phyloP scores from a whole-genome alignment of 2,113 vertebrate genomes.

The Astur gentilis region DNA sequence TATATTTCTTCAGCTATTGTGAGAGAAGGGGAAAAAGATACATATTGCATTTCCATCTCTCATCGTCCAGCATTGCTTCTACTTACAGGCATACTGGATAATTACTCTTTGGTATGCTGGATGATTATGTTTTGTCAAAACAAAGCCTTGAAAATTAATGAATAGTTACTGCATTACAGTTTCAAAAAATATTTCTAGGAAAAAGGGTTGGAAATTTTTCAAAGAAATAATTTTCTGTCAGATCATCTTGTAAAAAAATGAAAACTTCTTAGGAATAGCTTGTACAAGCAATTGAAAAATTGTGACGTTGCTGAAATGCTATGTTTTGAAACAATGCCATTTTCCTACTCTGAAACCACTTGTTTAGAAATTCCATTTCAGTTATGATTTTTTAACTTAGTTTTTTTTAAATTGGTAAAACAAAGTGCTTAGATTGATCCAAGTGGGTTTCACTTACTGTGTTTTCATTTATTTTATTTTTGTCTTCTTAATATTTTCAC shows the following conservation, averaged over 20 bases:
- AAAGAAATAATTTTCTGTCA: conserved; percentile 19
- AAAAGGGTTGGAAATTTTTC: conserved; percentile 47
- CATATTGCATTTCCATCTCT: neutral
- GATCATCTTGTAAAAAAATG: neutral
- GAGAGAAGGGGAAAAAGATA: neutral
- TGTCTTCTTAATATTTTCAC: neutral
- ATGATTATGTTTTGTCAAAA: neutral
- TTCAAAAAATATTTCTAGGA: conserved; percentile 51
- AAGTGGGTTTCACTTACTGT: neutral
- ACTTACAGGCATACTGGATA: neutral
- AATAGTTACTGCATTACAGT: neutral
- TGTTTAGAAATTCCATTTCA: conserved; percentile 44
- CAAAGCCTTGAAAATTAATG: conserved; percentile 10
- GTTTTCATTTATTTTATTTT: neutral
- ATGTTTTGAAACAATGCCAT: conserved; percentile 33
- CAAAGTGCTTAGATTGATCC: neutral
- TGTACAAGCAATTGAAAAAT: conserved; percentile 30
- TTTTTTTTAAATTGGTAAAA: neutral
- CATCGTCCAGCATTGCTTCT: neutral
- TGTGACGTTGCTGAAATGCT: conserved; percentile 41
- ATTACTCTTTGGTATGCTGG: neutral
- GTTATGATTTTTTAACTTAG: neutral
- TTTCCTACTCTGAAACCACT: conserved; percentile 45
- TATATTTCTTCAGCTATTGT: neutral
- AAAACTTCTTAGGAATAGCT: neutral